These are phyloP conservation scores for Heliornis fulica DNA, from an alignment of 2,113 vertebrate species.

Conservation along the genomic window DNA sequence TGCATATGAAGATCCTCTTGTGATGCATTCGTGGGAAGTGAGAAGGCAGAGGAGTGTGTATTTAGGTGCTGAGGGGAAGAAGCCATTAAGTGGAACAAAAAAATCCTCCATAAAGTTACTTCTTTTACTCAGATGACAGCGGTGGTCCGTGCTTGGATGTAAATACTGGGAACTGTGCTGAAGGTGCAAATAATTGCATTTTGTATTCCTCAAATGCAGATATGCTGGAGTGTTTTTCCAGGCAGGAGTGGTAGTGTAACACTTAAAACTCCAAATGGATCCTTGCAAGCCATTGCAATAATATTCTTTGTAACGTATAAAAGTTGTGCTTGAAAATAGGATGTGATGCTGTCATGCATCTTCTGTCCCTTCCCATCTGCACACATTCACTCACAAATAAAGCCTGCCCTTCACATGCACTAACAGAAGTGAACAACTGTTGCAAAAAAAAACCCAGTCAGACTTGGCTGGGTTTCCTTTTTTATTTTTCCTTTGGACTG, in stretches of 20 bases:
- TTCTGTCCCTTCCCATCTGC: neutral
- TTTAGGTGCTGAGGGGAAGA: neutral
- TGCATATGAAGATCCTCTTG: neutral
- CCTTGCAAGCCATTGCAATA: neutral
- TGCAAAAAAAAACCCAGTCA: rapidly evolving
- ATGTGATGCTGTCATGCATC: neutral
- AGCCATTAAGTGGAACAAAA: neutral
- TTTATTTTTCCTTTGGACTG: neutral
- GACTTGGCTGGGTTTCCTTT: neutral
- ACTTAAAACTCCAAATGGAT: constrained; percentile 15
- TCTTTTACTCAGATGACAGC: neutral
- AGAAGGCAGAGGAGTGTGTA: neutral
- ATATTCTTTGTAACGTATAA: neutral
- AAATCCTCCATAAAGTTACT: neutral
- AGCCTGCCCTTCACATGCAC: neutral
- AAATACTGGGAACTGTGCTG: neutral
- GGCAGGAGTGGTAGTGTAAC: neutral
- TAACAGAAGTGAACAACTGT: neutral
- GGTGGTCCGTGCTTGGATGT: neutral
- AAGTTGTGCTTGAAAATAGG: constrained; percentile 18
- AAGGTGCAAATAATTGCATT: neutral
- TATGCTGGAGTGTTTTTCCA: neutral
- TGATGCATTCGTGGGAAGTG: neutral
- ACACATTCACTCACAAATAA: neutral
- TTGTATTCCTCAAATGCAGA: neutral